phyloP scores from a whole-genome alignment of 2,797 vertebrate genomes.

The Hydrocynus forskahlii region DNA sequence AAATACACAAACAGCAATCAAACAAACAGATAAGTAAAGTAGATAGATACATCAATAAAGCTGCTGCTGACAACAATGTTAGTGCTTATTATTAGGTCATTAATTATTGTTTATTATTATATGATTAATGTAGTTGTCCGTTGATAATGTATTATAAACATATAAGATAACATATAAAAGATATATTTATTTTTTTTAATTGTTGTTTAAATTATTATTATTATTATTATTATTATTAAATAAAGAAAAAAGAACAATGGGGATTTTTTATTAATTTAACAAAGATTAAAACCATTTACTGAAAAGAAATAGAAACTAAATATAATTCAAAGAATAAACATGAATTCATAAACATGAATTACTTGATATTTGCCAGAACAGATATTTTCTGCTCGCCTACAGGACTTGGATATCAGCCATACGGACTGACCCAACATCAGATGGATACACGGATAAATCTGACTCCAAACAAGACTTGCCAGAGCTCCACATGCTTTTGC shows the following conservation, averaged over 20 bases:
- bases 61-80: no score
- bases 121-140: no score
- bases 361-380: constrained; percentile 28
- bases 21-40: constrained; percentile 6
- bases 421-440: constrained; percentile 1
- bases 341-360: background rate
- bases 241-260: no score
- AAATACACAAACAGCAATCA: background rate
- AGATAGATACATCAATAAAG: no score
- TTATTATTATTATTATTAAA: no score
- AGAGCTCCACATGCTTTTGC: background rate
- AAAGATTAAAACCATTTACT: background rate
- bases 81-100: no score
- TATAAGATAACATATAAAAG: no score
- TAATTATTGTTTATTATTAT: no score
- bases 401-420: constrained; percentile 9
- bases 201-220: no score
- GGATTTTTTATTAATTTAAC: no score
- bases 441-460: constrained; percentile 31
- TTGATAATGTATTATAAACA: no score
- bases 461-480: constrained; percentile 16
- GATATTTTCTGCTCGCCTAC: constrained; percentile 9
- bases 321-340: background rate
- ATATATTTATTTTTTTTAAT: no score
- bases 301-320: background rate